Evolutionary conservation across 2,797 vertebrate species (phyloP).

Genomic region (Gymnoscopelus microlampas): DNA sequence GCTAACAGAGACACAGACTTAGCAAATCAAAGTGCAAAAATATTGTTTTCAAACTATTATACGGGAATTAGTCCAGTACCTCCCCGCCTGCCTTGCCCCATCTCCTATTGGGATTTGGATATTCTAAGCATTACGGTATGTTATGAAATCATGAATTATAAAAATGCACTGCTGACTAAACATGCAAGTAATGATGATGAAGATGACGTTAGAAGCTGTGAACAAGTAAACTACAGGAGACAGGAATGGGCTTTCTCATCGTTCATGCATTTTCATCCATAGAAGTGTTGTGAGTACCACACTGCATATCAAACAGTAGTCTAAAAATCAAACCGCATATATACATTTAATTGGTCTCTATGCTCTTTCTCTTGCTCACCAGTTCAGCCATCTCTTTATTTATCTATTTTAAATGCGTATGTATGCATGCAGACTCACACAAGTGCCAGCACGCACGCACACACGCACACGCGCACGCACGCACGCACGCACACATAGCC

Average conservation of each 20-base stretch:
- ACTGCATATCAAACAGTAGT: slow-evolving; percentile 51
- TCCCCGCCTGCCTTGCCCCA: not conserved
- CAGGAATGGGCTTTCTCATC: slow-evolving; percentile 19
- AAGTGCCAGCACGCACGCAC: not conserved
- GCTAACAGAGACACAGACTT: not conserved
- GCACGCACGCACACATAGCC: slow-evolving; percentile 8
- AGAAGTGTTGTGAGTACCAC: slow-evolving; percentile 52
- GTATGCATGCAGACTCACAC: not conserved
- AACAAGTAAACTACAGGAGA: slow-evolving; percentile 26
- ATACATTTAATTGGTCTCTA: slow-evolving; percentile 68
- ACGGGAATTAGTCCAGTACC: not conserved
- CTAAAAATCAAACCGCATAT: slow-evolving; percentile 57
- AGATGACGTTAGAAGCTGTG: slow-evolving; percentile 13
- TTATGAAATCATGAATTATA: slow-evolving; percentile 32
- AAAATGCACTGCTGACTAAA: slow-evolving; percentile 17
- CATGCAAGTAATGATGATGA: slow-evolving; percentile 7
- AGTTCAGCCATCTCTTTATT: slow-evolving; percentile 1
- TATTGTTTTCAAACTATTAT: not conserved
- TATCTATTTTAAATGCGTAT: not conserved
- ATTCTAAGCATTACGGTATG: not conserved
- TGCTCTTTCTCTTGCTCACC: slow-evolving; percentile 41
- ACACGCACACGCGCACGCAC: not conserved
- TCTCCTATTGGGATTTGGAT: slow-evolving; percentile 29
- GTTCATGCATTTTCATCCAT: slow-evolving; percentile 40
- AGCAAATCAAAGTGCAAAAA: not conserved